Evolutionary conservation across 2,888 invertebrate genomes (phyloP), one percentile per base, ranked within the genome.

Genomic region (Oegoconia quadripuncta): DNA sequence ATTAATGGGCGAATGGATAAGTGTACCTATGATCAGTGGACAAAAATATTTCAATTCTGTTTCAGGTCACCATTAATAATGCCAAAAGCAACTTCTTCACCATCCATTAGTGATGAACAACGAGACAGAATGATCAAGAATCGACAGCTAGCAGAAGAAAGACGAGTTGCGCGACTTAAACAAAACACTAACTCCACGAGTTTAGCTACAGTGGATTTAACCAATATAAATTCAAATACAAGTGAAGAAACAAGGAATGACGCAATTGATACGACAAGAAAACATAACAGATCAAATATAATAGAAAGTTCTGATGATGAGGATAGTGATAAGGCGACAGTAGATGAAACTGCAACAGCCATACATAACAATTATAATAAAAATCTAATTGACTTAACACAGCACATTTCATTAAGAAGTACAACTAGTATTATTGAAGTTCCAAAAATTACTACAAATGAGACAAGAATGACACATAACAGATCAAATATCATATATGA

Each of bases 91-190:
- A 71, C 74, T n/a, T 80, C 83, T n/a, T 87, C 84, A 0, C 83
- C 83, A 0, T 84, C 84, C 4, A 84, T 87, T 29, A 87, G 68
- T 23, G 89, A 92, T 1, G 94, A 92, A 46, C 91, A 92, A 58
- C 88, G 89, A 50, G 90, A 92, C 35, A 89, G 91, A 57, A 92
- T 94, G 74, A 89, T 93, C 15, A 89, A 89, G 49, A 95, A 94
- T 61, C 88, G 91, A 34, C 83, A 86, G 53, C 46, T 91, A 30
- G 93, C 93, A 0, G 89, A 91, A 69, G 91, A 93, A 61, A 86
- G 89, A 46, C 74, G 90, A 34, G 77, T 89, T n/a, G 90, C 90
- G 0, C 89, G 86, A 58, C 59, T 88, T 7, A 72, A 81, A 55
- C 68, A 71, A 53, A 51, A 50, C 6, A 48, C 43, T 26, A 44